Evolutionary conservation across 2,888 invertebrate species (phyloP).

Genomic region (Cryptophagus acutangulus): DNA sequence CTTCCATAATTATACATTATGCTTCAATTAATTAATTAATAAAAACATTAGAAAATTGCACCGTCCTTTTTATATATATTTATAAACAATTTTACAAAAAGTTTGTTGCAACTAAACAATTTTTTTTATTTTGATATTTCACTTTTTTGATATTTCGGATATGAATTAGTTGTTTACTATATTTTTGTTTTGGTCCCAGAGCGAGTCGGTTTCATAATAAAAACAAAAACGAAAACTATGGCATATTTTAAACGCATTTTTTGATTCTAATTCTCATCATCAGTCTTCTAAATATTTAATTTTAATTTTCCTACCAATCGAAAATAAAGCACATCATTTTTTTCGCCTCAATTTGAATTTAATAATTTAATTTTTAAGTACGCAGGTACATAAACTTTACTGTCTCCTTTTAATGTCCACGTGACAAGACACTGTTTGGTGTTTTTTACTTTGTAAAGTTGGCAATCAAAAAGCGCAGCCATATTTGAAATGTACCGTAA

Average conservation of each 20-base stretch:
- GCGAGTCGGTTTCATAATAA: too few species aligned
- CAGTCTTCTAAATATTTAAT: slow-evolving; percentile 34
- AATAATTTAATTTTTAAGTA: slow-evolving; percentile 22
- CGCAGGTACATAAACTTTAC: slow-evolving; percentile 32
- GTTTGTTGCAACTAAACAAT: slow-evolving; percentile 20
- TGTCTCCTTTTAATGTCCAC: slow-evolving; percentile 22
- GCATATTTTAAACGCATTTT: slow-evolving; percentile 41
- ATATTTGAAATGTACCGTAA: neutral
- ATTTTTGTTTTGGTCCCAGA: slow-evolving; percentile 46
- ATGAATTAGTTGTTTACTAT: slow-evolving; percentile 40
- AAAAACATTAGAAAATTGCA: slow-evolving; percentile 28
- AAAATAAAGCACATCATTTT: slow-evolving; percentile 21
- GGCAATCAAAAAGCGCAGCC: neutral
- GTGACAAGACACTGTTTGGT: slow-evolving; percentile 47
- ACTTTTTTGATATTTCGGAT: slow-evolving; percentile 45
- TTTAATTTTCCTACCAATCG: slow-evolving; percentile 28
- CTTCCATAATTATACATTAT: slow-evolving; percentile 20
- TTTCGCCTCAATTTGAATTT: slow-evolving; percentile 26
- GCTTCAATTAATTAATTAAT: neutral
- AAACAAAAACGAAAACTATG: slow-evolving; percentile 29
- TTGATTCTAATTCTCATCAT: slow-evolving; percentile 41
- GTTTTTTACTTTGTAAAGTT: slow-evolving; percentile 29
- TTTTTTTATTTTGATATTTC: slow-evolving; percentile 36
- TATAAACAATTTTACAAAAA: slow-evolving; percentile 21
- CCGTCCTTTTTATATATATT: slow-evolving; percentile 25